Percentiles rank a stretch among this genome's conserved stretches.
Evolutionary conservation across 2,888 invertebrate species (phyloP).

Genomic region (Lepidocyrtoides sp.): DNA sequence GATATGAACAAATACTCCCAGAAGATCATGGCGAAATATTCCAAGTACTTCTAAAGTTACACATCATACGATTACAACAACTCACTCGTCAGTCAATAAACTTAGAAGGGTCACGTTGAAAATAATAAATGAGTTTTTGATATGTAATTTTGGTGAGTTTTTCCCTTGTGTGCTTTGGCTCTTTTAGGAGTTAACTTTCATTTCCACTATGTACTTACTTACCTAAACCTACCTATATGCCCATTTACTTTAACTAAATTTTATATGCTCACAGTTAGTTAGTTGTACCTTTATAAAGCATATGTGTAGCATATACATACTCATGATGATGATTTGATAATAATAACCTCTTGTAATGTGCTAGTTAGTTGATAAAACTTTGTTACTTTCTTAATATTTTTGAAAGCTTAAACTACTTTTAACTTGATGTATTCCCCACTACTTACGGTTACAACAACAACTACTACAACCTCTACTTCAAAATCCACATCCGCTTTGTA

Average conservation of each 20-base stretch:
- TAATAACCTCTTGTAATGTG: neutral
- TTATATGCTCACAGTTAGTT: neutral
- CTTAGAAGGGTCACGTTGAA: no score
- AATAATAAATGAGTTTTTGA: neutral
- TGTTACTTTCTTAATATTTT: constrained; percentile 39
- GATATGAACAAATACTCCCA: neutral
- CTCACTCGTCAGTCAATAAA: neutral
- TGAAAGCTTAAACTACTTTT: constrained; percentile 5
- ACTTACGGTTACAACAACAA: no score
- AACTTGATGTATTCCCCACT: no score
- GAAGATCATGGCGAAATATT: constrained; percentile 25
- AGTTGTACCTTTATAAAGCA: no score
- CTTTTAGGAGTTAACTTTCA: constrained; percentile 24
- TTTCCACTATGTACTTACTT: neutral
- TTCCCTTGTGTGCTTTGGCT: neutral
- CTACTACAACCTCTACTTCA: constrained; percentile 32
- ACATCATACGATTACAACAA: neutral
- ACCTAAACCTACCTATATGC: no score
- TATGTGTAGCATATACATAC: neutral
- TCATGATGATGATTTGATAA: neutral
- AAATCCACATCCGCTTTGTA: constrained; percentile 72
- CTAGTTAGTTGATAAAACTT: neutral
- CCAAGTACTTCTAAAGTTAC: neutral
- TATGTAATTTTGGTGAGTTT: constrained; percentile 18
- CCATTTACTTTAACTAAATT: neutral